Base-by-base conservation (phyloP, 92 coral and sea anemone species). In the Galaxea fascicularis region DNA sequence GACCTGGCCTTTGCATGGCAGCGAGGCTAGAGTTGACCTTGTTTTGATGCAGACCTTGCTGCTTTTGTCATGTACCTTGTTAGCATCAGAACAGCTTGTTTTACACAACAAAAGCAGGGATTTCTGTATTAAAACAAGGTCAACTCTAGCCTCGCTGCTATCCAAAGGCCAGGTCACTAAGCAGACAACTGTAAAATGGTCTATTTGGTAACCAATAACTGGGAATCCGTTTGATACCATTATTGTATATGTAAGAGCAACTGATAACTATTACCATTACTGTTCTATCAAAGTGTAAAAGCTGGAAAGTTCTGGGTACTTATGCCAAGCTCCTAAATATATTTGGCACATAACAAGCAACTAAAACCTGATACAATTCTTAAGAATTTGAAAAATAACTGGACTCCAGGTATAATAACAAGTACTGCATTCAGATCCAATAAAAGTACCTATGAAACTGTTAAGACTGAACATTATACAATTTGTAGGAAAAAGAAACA, bases 321-420 rank as follows among this genome's bases (percentile, higher is more conserved):
- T 39, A 64, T 22, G 69, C 69, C 69, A 64, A 39, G 17, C 10
- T 64, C 69, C 69, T 64, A 25, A 64, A 25, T 25, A 64, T 64
- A 64, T 64, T 26, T 39, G 39, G 69, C 69, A 64, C 69, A 27
- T 25, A 64, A 64, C 69, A 64, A 64, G 39, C 31, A 64, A 64
- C 69, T 10, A 64, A 39, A 64, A 64, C 69, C 31, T 64, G 17
- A 64, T 27, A 64, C 69, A 64, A 27, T 62, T 29, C 31, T 64
- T 64, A 64, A 64, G 69, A 24, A 64, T 64, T 64, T 64, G 69
- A n/a, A 64, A 64, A 64, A 64, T 64, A 64, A 64, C 69, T 64
- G 11, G 41, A 64, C 26, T 64, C 69, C 69, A 64, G 26, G 39
- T 64, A 64, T 26, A 6, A 64, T 64, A 64, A 64, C 69, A 64